phyloP scores from a whole-genome alignment of 1,140 invertebrate species.

The Glomeris maerens region DNA sequence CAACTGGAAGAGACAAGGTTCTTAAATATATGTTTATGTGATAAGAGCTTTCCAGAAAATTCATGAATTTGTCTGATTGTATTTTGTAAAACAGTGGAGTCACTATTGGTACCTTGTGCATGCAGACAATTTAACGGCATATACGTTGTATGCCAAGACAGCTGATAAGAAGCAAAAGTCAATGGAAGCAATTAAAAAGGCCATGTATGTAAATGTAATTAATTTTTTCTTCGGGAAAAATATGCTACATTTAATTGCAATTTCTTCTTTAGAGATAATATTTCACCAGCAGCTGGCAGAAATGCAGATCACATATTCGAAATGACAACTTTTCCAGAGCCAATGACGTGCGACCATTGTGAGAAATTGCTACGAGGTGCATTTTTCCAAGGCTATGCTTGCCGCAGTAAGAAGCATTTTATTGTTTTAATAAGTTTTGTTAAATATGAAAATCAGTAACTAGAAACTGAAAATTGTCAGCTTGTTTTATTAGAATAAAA shows the following conservation, averaged over 20 bases:
- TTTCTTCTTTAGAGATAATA: constrained; percentile 54
- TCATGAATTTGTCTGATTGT: neutral
- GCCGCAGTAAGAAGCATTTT: constrained; percentile 24
- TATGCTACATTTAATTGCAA: constrained; percentile 16
- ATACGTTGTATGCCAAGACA: constrained; percentile 76
- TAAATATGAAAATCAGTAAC: too few species aligned
- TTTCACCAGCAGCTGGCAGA: constrained; percentile 59
- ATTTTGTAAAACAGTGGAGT: constrained; percentile 45
- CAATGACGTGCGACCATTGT: constrained; percentile 64
- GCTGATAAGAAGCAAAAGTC: constrained; percentile 76
- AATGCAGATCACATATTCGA: constrained; percentile 65
- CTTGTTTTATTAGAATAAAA: too few species aligned
- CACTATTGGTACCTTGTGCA: constrained; percentile 71
- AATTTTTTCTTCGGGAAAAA: neutral
- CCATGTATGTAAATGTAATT: constrained; percentile 50
- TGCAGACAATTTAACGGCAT: constrained; percentile 62
- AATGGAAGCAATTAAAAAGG: constrained; percentile 81
- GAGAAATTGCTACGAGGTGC: constrained; percentile 77
- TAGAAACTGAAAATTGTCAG: too few species aligned
- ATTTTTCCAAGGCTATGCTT: constrained; percentile 47
- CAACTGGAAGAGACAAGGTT: constrained; percentile 43
- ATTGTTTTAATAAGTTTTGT: neutral
- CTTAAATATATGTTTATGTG: constrained; percentile 31
- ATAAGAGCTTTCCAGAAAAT: neutral
- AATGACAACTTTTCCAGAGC: constrained; percentile 69